Base-by-base conservation (phyloP, 2,113 vertebrate species). In the Coryphaenoides rupestris region DNA sequence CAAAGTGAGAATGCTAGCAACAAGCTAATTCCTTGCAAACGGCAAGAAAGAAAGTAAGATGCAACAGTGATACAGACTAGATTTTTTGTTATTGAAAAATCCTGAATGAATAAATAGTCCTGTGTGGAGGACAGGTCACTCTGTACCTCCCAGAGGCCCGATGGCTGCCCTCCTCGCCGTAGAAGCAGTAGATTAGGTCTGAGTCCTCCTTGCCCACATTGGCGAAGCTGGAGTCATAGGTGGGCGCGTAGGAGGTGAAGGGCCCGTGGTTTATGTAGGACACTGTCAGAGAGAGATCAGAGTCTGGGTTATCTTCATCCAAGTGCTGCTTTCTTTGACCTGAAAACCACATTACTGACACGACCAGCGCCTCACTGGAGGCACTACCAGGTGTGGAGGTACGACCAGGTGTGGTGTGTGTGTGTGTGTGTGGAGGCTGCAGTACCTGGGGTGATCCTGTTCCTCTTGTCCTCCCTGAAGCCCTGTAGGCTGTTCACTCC, bases 401-500 rank as follows among this genome's bases (percentile, higher is more conserved):
- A 26, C 3, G 3, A 26, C 6, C 12, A 10, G 7, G 33, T 40
- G 33, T 40, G 33, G n/a, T n/a, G 15, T 50, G 47, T 50, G 47
- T 50, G 47, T 40, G 33, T 40, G 15, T 50, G 47, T 50, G 47
- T 50, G 47, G 15, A n/a, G n/a, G 2, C n/a, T n/a, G n/a, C 21
- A 14, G 86, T 79, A 95, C 97, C 95, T 87, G 95, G 95, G 70
- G 92, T 95, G 22, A 96, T 90, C 75, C 90, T 89, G 87, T 99
- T 99, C 79, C 97, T 93, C 86, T 98, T 99, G 85, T 99, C 97
- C 81, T 99, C 97, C 79, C 96, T 96, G 79, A 99, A 99, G 0
- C 95, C 94, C 84, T 96, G 95, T 63, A 99, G 87, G 0, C 91
- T 92, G 75, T 98, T 99, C 54, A 98, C 91, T 16, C 97, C 97